phyloP scores from a whole-genome alignment of 1,140 invertebrate genomes.

The Lycorma delicatula region DNA sequence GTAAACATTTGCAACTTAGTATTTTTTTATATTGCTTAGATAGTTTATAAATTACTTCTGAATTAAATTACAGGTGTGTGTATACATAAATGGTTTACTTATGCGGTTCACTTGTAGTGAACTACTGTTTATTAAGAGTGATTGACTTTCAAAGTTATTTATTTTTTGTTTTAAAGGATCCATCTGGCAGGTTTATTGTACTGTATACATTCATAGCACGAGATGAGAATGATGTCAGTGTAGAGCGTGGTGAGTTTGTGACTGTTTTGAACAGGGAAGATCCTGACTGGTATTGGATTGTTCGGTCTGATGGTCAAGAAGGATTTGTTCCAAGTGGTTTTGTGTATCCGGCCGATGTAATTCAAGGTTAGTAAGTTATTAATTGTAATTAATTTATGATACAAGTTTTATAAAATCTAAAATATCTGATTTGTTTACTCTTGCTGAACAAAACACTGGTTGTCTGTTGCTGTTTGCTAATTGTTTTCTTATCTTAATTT shows the following conservation, averaged over 20 bases:
- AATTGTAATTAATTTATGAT: no score
- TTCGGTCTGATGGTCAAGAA: slow-evolving; percentile 83
- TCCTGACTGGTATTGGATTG: slow-evolving; percentile 93
- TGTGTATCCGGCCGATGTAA: slow-evolving; percentile 79
- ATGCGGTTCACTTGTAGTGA: no score
- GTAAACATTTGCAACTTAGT: no score
- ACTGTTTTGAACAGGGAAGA: slow-evolving; percentile 90
- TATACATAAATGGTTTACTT: no score
- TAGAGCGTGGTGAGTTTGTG: slow-evolving; percentile 88
- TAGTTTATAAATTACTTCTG: no score
- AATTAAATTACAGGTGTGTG: no score
- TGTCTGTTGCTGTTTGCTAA: slow-evolving; percentile 11
- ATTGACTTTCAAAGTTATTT: no score
- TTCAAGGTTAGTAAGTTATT: slow-evolving; percentile 58
- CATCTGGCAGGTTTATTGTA: slow-evolving; percentile 81
- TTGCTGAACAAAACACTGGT: no score
- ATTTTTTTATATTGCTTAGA: no score
- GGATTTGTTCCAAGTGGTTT: slow-evolving; percentile 94
- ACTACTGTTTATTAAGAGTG: no score
- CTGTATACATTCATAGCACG: slow-evolving; percentile 86
- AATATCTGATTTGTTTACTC: no score
- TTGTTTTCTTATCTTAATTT: slow-evolving; percentile 1
- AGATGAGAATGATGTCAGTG: slow-evolving; percentile 90
- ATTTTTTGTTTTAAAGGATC: slow-evolving; percentile 46
- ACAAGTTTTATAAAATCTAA: no score